Base-by-base conservation (phyloP, 2,888 invertebrate species). In the Lacanobia oleracea region DNA sequence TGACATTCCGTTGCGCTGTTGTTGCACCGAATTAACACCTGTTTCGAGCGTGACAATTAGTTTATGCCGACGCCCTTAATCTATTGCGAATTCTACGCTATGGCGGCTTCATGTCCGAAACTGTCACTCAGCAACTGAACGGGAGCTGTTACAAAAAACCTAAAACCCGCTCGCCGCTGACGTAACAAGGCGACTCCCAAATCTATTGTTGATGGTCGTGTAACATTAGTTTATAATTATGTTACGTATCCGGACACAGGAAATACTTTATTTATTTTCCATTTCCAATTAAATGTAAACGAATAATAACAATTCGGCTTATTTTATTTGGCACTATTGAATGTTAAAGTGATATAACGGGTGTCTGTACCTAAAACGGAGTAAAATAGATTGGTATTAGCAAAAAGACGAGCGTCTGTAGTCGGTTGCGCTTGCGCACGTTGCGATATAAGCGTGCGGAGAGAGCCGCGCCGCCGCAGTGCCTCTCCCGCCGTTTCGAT, bases 391-490 rank as follows among this genome's bases (percentile, higher is more conserved):
- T 79, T 79, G 84, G 86, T 81, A 82, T 83, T 79, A 80, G 84
- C 77, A 86, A 87, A 87, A 86, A 83, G 87, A 86, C 86, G 70
- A 82, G 67, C 65, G 83, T 72, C 76, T 67, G 75, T 71, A 65
- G 67, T 67, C 71, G 86, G 86, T 85, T 86, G 87, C 87, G 88
- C 85, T 86, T 75, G 87, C 85, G 81, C 85, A 82, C 84, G 86
- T 72, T 81, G 61, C 82, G 87, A 94, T 95, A 95, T 92, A 95
- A 95, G 91, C 84, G 82, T 77, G 84, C 69, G 88, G 84, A 82
- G 85, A 87, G 87, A 85, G 89, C 87, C 86, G 93, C 93, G 93
- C 91, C 88, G 89, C 86, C 89, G 88, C 93, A 94, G 91, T 93
- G 92, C 91, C 88, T 88, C 91, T 93, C 89, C 90, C 91, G 82